Base-by-base conservation (phyloP, 2,113 vertebrate genomes). In the Gymnogyps californianus region DNA sequence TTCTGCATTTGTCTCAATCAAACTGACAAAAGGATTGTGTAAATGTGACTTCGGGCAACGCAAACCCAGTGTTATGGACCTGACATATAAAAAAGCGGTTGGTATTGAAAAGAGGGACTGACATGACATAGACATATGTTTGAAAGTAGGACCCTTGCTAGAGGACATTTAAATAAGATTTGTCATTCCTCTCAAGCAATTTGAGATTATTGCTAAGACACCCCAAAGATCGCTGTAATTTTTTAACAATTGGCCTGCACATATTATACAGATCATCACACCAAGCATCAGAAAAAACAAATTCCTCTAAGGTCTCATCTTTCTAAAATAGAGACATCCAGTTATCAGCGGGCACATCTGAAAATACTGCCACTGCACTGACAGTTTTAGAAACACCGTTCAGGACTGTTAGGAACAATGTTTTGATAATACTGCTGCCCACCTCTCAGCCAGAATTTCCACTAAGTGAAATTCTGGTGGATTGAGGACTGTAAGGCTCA, bases 1-100 rank as follows among this genome's bases (percentile, higher is more conserved):
- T 90, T 24, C 69, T 84, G 67, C 83, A 84, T 92, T 94, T 92
- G 64, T 81, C 95, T 94, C 95, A 72, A 82, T 93, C 93, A 71
- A 95, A 75, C 38, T 94, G 95, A 89, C 90, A 78, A 38, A 14
- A 84, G 47, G 64, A 69, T 70, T 83, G 79, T 64, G 76, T 59
- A 94, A 94, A 89, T 81, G 28, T 65, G 83, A 59, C 94, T 90
- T 29, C 70, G 69, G 76, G 88, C 89, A 72, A 82, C 0, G 6
- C 78, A 55, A 90, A 42, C 52, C 14, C 75, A 7, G 46, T 2
- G 15, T 57, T 86, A 58, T 2, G 2, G 87, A 67, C 55, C 46
- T 81, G 95, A 92, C 59, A 64, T 1, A 10, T 32, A 38, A 85
- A 93, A 70, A 86, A 74, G 64, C 83, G 83, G 65, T 44, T 92